Percentiles rank a stretch among this genome's conserved stretches.
phyloP scores from a whole-genome alignment of 1,140 invertebrate species.

The Lepidurus packardi region DNA sequence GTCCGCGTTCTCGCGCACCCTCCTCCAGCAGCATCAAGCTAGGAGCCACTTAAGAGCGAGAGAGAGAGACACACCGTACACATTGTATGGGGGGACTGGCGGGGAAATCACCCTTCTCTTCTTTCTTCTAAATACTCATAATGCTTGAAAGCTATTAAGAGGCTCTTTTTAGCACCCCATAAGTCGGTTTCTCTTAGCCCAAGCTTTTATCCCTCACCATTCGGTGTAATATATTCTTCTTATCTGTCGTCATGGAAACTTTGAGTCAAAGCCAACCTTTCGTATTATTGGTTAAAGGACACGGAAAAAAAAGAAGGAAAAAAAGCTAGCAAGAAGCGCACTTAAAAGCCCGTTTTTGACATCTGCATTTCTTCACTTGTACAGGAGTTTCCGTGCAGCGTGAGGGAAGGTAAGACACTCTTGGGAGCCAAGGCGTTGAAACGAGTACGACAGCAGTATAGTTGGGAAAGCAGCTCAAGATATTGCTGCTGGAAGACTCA shows the following conservation, averaged over 20 bases:
- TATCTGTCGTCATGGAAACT: constrained; percentile 19
- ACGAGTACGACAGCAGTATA: background rate
- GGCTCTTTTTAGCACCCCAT: constrained; percentile 21
- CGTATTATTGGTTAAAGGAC: no score
- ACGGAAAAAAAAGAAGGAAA: no score
- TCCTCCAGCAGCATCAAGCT: background rate
- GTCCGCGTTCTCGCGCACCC: background rate
- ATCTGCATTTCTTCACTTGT: constrained; percentile 19
- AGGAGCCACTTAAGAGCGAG: background rate
- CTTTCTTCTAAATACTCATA: constrained; percentile 15
- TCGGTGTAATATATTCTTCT: background rate
- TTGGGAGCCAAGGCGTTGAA: background rate
- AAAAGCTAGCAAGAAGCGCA: background rate
- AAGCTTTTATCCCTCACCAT: constrained; percentile 9
- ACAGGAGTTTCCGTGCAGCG: background rate
- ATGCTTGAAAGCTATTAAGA: constrained; percentile 10
- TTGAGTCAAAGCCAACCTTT: background rate
- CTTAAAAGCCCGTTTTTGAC: background rate
- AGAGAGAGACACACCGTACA: background rate
- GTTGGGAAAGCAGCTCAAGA: background rate
- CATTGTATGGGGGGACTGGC: background rate
- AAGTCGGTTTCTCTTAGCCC: constrained; percentile 8
- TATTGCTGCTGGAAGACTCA: background rate
- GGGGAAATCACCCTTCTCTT: background rate
- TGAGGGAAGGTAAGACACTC: background rate